Percentiles rank a stretch among this genome's conserved stretches.
Conservation (phyloP, 2,888 invertebrate genomes). For the Tolmerus cingulatus region DNA sequence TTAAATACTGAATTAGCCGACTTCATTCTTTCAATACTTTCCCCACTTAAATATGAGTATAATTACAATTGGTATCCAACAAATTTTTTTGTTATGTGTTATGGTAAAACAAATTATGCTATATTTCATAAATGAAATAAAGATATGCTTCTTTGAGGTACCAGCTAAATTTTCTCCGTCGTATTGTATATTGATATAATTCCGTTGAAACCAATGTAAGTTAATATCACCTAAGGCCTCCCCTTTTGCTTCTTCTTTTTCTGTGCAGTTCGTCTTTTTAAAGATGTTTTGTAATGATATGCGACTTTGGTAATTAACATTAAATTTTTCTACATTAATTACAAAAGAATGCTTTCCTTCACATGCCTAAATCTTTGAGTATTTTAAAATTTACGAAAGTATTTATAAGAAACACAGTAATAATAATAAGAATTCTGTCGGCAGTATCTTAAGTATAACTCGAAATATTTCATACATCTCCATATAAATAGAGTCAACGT, state of each 20-base stretch:
- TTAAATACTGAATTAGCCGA: background rate
- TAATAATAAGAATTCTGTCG: slow-evolving; percentile 7
- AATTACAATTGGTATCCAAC: background rate
- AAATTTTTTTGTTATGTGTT: background rate
- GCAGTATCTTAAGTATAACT: slow-evolving; percentile 10
- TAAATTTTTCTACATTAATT: slow-evolving; percentile 25
- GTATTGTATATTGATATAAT: background rate
- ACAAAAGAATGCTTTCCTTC: slow-evolving; percentile 9
- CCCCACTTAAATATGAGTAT: background rate
- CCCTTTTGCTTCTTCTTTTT: background rate
- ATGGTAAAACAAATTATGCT: background rate
- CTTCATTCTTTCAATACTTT: background rate
- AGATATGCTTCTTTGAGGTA: background rate
- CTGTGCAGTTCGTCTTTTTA: background rate
- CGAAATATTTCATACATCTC: slow-evolving; percentile 20
- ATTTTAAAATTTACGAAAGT: slow-evolving; percentile 8
- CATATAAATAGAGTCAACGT: slow-evolving; percentile 29
- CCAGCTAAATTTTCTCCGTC: background rate
- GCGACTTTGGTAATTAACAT: slow-evolving; percentile 39
- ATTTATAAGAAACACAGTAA: background rate
- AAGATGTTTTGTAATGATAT: background rate
- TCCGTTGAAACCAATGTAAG: background rate
- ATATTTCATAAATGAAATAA: background rate
- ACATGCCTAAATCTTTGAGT: slow-evolving; percentile 18
- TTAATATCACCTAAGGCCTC: background rate